A percentile compares a stretch with the other conserved stretches of the same genome.
Evolutionary conservation across 2,113 vertebrate genomes (phyloP).

Genomic region (Psophia crepitans): DNA sequence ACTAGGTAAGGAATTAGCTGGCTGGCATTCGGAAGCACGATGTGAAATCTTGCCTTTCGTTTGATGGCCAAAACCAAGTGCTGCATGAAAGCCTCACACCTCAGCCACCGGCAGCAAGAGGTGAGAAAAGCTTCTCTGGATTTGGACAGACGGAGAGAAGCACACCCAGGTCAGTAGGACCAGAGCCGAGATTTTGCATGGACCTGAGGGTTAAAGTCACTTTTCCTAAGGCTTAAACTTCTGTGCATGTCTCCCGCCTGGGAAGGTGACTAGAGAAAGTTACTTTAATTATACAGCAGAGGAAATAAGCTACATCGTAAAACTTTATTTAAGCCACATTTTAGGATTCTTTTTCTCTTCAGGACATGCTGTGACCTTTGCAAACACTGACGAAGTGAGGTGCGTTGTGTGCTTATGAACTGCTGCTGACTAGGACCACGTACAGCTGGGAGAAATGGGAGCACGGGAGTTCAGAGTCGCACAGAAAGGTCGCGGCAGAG

Average conservation of each 20-base stretch:
- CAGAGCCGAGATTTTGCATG: background rate
- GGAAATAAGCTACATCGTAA: background rate
- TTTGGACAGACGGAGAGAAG: background rate
- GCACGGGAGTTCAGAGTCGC: background rate
- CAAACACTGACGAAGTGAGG: background rate
- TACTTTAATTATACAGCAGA: background rate
- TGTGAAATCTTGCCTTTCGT: background rate
- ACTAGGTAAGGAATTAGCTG: background rate
- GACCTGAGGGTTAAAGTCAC: background rate
- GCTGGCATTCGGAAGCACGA: background rate
- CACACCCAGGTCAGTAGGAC: background rate
- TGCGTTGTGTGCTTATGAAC: background rate
- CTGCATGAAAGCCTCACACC: background rate
- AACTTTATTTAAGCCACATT: background rate
- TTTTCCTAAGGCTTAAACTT: background rate
- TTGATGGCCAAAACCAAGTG: background rate
- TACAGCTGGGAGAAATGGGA: background rate
- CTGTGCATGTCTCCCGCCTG: background rate
- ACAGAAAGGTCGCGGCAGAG: rapidly evolving
- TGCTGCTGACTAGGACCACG: rapidly evolving
- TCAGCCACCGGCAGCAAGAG: background rate
- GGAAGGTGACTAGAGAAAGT: background rate
- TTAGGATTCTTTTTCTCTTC: background rate
- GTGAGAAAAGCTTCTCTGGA: background rate
- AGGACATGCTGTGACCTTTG: background rate